Base-by-base conservation (phyloP, 2,797 vertebrate genomes). In the Microcaecilia unicolor region DNA sequence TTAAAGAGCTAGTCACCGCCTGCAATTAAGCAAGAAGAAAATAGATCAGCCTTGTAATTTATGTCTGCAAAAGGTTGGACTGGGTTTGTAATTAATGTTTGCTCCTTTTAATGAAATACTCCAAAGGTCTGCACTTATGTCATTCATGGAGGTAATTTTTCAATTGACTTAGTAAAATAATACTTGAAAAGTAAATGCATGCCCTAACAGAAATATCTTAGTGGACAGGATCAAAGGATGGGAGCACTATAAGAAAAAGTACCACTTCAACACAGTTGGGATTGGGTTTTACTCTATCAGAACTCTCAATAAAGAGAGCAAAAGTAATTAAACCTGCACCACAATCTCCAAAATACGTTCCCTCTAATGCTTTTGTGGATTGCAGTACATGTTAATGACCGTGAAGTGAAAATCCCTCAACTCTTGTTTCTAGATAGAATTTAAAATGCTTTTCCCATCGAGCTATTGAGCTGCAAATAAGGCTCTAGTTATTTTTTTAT, bases 91-190 rank as follows among this genome's bases (percentile, higher is more conserved):
- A 88, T 84, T 84, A 84, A 85, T 85, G 79, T 83, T 86, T 84
- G 81, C 72, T 78, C 70, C 70, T 64, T 56, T 47, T 85, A 83
- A 84, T 87, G 77, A 90, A 83, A 89, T 79, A 84, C 76, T 76
- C 76, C 66, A 72, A 82, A 84, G 83, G 79, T 87, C 83, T 87
- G 77, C 73, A 70, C 72, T 86, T 77, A 78, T 83, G 85, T 89
- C 87, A 83, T 90, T 91, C 83, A 82, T 76, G 73, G 67, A 87
- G 87, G 90, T 87, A 90, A 93, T 95, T 91, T 92, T 80, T 80
- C 78, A 86, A 97, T 95, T 77, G 91, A 97, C 93, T n/a, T 87
- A 63, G 84, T 76, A 75, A 91, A 84, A 94, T 80, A 93, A 93
- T 87, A 88, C 83, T 77, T 78, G 85, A 86, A 97, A 91, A 93